Conservation (phyloP, 2,797 vertebrate genomes). For the Odontamblyopus lacepedii region DNA sequence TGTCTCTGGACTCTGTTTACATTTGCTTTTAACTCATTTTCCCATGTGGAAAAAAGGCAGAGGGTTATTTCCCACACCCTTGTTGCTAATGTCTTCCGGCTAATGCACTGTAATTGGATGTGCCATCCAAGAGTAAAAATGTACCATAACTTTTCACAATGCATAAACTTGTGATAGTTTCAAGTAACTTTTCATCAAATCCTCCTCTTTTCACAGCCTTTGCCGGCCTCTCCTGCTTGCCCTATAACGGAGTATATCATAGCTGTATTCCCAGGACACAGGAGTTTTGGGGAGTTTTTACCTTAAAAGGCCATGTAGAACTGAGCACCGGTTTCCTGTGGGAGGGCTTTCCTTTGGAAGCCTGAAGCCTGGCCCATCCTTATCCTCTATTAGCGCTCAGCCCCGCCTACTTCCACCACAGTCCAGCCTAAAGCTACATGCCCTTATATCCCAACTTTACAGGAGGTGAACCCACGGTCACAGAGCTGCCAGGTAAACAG, state of each 20-base stretch:
- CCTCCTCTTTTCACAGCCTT: neutral
- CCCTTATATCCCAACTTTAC: constrained; percentile 33
- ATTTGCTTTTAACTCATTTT: constrained; percentile 40
- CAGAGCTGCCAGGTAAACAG: constrained; percentile 35
- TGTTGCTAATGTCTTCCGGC: constrained; percentile 31
- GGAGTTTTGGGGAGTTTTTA: constrained; percentile 76
- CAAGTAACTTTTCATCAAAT: neutral
- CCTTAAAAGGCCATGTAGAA: constrained; percentile 80
- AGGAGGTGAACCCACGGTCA: constrained; percentile 52
- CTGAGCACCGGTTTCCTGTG: constrained; percentile 73
- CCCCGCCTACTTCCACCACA: constrained; percentile 47
- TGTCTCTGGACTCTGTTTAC: constrained; percentile 37
- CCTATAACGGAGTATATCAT: constrained; percentile 68
- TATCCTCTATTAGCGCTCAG: constrained; percentile 53
- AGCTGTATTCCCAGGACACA: constrained; percentile 59
- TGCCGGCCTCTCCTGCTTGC: constrained; percentile 39
- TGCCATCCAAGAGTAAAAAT: constrained; percentile 58
- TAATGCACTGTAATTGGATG: constrained; percentile 21
- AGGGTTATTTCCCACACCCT: constrained; percentile 59
- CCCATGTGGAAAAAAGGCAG: constrained; percentile 40
- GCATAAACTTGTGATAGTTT: constrained; percentile 11
- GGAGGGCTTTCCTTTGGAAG: constrained; percentile 69
- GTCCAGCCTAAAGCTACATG: constrained; percentile 59
- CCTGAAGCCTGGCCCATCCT: constrained; percentile 61
- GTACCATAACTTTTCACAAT: constrained; percentile 47